Evolutionary conservation across 2,888 invertebrate species (phyloP).

Genomic region (Pantelozetes paolii): DNA sequence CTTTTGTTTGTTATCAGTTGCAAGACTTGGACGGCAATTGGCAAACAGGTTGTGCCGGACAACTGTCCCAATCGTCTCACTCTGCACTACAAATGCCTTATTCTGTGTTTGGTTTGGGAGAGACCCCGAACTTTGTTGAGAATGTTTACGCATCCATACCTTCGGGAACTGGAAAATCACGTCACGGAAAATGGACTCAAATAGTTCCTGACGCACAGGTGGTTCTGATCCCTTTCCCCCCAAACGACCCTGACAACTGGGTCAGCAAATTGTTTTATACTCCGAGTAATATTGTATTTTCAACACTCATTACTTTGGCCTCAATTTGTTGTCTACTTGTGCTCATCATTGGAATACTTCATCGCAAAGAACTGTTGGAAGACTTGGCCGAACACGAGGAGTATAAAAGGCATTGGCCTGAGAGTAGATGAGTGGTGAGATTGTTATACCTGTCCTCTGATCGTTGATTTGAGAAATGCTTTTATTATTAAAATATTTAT

Average conservation of each 20-base stretch:
- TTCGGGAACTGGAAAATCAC: conserved; percentile 39
- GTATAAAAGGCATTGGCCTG: conserved; percentile 45
- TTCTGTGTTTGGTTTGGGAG: conserved; percentile 91
- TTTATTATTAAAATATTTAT: no score
- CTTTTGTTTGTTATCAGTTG: conserved; percentile 77
- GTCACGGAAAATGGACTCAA: conserved; percentile 66
- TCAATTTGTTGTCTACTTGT: conserved; percentile 79
- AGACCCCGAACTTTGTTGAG: conserved; percentile 96
- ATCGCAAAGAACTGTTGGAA: conserved; percentile 73
- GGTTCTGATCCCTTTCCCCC: conserved; percentile 81
- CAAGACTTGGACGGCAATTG: conserved; percentile 79
- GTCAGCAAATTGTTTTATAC: conserved; percentile 87
- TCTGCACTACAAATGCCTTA: conserved; percentile 91
- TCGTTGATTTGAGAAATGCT: no score
- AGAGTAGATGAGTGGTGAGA: conserved; percentile 42
- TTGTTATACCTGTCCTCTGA: no score
- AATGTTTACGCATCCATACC: conserved; percentile 69
- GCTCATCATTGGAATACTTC: conserved; percentile 75
- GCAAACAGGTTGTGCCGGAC: conserved; percentile 75
- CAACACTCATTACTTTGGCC: conserved; percentile 80
- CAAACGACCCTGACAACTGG: conserved; percentile 72
- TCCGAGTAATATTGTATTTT: conserved; percentile 84
- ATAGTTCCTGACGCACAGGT: conserved; percentile 97
- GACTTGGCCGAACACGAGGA: conserved; percentile 45
- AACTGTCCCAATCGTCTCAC: conserved; percentile 85